These are phyloP conservation scores for Etia nguti DNA, from an alignment of 2,113 vertebrate species.

Conservation along the genomic window DNA sequence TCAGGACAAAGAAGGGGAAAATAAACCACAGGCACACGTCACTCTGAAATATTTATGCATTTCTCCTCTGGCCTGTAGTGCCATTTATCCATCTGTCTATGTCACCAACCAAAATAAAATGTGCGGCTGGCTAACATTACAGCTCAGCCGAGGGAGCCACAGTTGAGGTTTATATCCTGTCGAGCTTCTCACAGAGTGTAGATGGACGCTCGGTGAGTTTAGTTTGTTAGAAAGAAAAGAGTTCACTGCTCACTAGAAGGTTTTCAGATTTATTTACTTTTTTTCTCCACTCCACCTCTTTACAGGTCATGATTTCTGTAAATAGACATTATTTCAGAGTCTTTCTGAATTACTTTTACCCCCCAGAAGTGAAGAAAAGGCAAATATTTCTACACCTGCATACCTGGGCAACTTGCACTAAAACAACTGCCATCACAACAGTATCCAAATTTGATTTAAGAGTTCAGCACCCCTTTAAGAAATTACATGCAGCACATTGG, in stretches of 20 bases:
- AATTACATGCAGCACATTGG: neutral
- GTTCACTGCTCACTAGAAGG: fast-evolving
- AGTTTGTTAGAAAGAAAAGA: neutral
- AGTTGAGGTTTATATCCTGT: neutral
- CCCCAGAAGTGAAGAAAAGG: neutral
- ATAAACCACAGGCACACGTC: neutral
- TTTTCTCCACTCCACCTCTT: fast-evolving
- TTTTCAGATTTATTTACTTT: neutral
- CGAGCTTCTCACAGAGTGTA: neutral
- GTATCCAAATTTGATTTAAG: neutral
- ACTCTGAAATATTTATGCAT: neutral
- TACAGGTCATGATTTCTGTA: neutral
- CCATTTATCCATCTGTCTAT: neutral
- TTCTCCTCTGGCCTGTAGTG: fast-evolving
- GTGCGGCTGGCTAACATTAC: neutral
- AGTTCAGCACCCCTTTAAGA: neutral
- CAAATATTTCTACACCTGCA: neutral
- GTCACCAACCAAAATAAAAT: neutral
- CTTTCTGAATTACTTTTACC: neutral
- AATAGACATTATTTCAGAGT: neutral
- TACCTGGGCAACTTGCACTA: neutral
- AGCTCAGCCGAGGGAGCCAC: neutral
- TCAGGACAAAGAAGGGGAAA: neutral
- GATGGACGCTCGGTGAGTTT: neutral
- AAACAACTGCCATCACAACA: fast-evolving